Conservation (phyloP, 2,113 vertebrate species). For the Reinhardtius hippoglossoides region DNA sequence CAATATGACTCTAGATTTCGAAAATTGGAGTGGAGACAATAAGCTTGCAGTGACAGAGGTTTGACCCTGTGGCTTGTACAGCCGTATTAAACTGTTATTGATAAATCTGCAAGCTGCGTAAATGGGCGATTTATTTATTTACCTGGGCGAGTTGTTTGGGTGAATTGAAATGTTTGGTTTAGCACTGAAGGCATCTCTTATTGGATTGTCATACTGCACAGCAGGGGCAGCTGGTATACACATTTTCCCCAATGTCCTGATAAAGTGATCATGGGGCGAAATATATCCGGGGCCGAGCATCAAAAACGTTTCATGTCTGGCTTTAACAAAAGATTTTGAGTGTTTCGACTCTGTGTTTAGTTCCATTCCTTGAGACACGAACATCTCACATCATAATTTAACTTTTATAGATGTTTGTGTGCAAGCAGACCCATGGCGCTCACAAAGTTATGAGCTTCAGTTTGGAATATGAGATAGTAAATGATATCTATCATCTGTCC, state of each 20-base stretch:
- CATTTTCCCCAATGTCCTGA: conserved; percentile 43
- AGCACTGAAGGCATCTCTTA: conserved; percentile 50
- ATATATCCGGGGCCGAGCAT: conserved; percentile 13
- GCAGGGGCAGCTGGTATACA: conserved; percentile 37
- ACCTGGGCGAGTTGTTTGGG: conserved; percentile 52
- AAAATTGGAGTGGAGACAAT: conserved; percentile 60
- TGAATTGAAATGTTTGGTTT: conserved; percentile 67
- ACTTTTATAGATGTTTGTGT: conserved; percentile 1
- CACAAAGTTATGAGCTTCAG: background rate
- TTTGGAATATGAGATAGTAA: background rate
- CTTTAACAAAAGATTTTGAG: conserved; percentile 14
- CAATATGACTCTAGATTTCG: conserved; percentile 74
- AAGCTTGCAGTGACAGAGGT: conserved; percentile 67
- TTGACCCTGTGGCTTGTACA: conserved; percentile 52
- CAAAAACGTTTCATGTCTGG: conserved; percentile 7
- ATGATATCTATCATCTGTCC: background rate
- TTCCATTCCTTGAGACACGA: background rate
- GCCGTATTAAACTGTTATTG: conserved; percentile 66
- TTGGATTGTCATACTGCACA: conserved; percentile 55
- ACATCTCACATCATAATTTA: background rate
- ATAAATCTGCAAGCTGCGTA: conserved; percentile 74
- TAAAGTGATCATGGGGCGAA: conserved; percentile 38
- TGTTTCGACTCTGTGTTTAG: background rate
- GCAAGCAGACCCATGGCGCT: background rate
- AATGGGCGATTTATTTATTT: conserved; percentile 42